Evolutionary conservation across 35 echinoderm and acorn worm genomes (phyloP), one percentile per base, ranked within the genome.

Genomic region (Ptychodera flava): DNA sequence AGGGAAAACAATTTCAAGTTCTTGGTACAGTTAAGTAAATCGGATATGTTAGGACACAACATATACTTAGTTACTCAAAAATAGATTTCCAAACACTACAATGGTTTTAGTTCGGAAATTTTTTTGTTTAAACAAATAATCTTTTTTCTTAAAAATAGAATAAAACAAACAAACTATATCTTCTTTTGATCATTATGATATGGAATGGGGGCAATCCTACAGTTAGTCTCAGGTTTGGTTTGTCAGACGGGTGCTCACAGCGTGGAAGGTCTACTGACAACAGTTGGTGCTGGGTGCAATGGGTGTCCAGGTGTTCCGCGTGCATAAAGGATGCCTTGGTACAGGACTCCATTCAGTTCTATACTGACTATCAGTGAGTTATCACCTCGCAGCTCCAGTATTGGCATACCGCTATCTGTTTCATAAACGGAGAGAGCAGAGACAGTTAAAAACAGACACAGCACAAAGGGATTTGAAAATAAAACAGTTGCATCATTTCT

Each of bases 301-400:
- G 94, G 88, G 37, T 87, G 90, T 27, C 90, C 88, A 36, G 92
- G 87, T 29, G 78, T 78, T 0, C 90, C 88, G 78, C 89, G 81
- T 0, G 95, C 92, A 35, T 98, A 92, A 0, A 98, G 79, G 28
- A 98, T 92, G 1, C 95, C 95, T 38, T 98, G 95, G 88, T 98
- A 98, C 22, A 98, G 87, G 27, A 98, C 85, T 77, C 95, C 89
- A 82, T 98, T 98, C 1, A 99, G 88, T 83, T 99, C 96, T 31
- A 99, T 99, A 78, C 92, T 94, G 14, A 94, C 90, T 32, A 99
- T 85, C 10, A 99, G 78, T 31, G 96, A 94, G 77, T 99, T 99
- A 76, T 99, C 96, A 22, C 90, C 90, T 22, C 96, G 81, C 1
- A 94, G 52, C 84, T 99, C 96, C 82, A 99, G 91, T 37, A 94